phyloP scores from a whole-genome alignment of 2,113 vertebrate genomes.

The Engystomops pustulosus region DNA sequence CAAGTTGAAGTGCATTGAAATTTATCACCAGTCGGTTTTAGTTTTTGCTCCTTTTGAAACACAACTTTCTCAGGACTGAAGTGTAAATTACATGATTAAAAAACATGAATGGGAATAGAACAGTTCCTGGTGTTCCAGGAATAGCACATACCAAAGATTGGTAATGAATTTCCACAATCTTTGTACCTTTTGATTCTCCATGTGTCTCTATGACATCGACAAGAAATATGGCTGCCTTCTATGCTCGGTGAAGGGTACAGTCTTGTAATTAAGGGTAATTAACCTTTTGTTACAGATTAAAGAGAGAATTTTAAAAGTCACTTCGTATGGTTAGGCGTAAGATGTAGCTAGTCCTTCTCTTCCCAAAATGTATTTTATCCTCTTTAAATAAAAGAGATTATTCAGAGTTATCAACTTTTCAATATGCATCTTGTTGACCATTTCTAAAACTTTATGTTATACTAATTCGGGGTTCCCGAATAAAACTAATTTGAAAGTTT shows the following conservation, averaged over 20 bases:
- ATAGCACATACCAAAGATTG: conserved; percentile 51
- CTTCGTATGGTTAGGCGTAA: background rate
- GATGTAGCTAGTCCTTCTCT: background rate
- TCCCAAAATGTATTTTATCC: background rate
- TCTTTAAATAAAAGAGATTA: background rate
- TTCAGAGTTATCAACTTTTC: no score
- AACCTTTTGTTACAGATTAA: conserved; percentile 43
- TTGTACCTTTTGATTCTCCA: conserved; percentile 33
- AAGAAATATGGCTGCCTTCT: conserved; percentile 50
- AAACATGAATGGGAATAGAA: conserved; percentile 52
- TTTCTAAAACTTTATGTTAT: background rate
- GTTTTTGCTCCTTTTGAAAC: conserved; percentile 53
- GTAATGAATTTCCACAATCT: conserved; percentile 47
- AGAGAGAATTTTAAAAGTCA: conserved; percentile 23
- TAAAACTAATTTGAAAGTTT: no score
- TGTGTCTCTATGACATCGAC: conserved; percentile 39
- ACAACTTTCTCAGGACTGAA: conserved; percentile 46
- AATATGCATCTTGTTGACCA: no score
- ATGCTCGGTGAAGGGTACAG: conserved; percentile 5
- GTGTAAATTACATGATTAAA: conserved; percentile 57
- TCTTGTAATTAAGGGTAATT: conserved; percentile 49
- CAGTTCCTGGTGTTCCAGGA: conserved; percentile 35
- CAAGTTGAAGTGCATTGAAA: conserved; percentile 50
- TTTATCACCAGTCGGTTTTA: conserved; percentile 40
- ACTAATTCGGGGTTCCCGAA: no score